These are phyloP conservation scores for Drosophila pseudotalamancana DNA, from an alignment of 2,888 invertebrate genomes.

Conservation along the genomic window DNA sequence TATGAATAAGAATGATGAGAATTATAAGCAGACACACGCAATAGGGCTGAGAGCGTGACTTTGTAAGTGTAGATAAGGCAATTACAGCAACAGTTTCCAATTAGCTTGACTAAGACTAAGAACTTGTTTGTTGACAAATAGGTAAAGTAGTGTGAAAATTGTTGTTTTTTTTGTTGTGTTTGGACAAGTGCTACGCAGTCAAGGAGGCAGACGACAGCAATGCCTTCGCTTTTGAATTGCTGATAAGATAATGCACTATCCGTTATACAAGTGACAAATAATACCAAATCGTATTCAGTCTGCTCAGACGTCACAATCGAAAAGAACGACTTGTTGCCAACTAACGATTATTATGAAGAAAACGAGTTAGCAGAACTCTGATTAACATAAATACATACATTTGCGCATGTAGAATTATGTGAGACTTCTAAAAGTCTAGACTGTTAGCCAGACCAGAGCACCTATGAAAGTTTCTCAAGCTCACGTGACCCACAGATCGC, in stretches of 20 bases:
- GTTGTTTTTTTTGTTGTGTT: slow-evolving; percentile 19
- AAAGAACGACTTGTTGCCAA: slow-evolving; percentile 52
- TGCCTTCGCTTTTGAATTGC: slow-evolving; percentile 13
- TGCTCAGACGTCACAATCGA: slow-evolving; percentile 21
- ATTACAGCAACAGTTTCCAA: slow-evolving; percentile 8
- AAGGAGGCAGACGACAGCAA: slow-evolving; percentile 8
- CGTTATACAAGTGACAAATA: slow-evolving; percentile 17
- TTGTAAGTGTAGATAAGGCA: slow-evolving; percentile 20
- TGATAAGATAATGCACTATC: slow-evolving; percentile 39
- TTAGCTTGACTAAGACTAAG: slow-evolving; percentile 8
- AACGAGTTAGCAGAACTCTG: slow-evolving; percentile 12
- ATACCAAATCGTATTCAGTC: not conserved
- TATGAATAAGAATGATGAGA: not conserved
- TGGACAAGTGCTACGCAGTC: slow-evolving; percentile 40
- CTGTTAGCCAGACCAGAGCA: slow-evolving; percentile 23
- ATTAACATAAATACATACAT: slow-evolving; percentile 40
- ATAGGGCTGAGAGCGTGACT: not conserved
- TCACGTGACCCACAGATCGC: slow-evolving; percentile 45
- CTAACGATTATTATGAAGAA: slow-evolving; percentile 39
- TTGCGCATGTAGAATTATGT: slow-evolving; percentile 11
- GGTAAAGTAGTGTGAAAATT: slow-evolving; percentile 9
- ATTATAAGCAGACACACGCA: not conserved
- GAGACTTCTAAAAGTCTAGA: slow-evolving; percentile 21
- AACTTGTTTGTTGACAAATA: slow-evolving; percentile 68
- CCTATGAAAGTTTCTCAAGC: not conserved